Percentiles rank a stretch among this genome's conserved stretches.
These are phyloP conservation scores for Zoanthus sansibaricus DNA, from an alignment of 92 coral and sea anemone species.

Conservation along the genomic window DNA sequence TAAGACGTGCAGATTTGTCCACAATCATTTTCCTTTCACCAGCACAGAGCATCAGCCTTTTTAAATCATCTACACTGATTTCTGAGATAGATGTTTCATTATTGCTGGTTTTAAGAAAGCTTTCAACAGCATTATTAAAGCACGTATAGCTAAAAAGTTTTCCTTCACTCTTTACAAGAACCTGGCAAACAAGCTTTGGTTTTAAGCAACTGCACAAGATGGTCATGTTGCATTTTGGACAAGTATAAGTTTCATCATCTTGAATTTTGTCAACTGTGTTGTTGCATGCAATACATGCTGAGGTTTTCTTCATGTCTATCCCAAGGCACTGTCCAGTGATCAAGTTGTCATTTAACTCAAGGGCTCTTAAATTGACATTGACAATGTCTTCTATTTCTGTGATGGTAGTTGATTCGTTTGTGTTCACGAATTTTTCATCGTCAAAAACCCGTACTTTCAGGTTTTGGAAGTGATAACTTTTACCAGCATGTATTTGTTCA, in stretches of 20 bases:
- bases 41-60: slow-evolving; percentile 11
- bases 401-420: slow-evolving; percentile 61
- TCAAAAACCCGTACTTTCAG: slow-evolving; percentile 53
- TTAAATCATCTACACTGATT: neutral
- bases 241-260: slow-evolving; percentile 59
- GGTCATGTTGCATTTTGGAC: slow-evolving; percentile 46
- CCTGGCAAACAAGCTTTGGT: slow-evolving; percentile 62
- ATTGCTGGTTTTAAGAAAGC: slow-evolving; percentile 46
- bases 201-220: slow-evolving; percentile 21
- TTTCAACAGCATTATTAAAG: slow-evolving; percentile 57
- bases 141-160: slow-evolving; percentile 42
- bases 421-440: slow-evolving; percentile 61
- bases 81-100: slow-evolving; percentile 5
- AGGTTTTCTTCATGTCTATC: slow-evolving; percentile 59
- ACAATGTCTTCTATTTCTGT: slow-evolving; percentile 63
- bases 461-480: slow-evolving; percentile 64
- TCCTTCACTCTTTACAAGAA: slow-evolving; percentile 48
- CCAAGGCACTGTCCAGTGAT: slow-evolving; percentile 62
- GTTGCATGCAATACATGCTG: slow-evolving; percentile 61
- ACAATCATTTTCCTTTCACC: slow-evolving; percentile 20
- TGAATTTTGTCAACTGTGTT: slow-evolving; percentile 6
- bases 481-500: slow-evolving; percentile 55
- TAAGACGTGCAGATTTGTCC: slow-evolving; percentile 8
- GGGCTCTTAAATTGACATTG: slow-evolving; percentile 60
- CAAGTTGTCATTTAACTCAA: slow-evolving; percentile 57